Conservation (phyloP, 1,140 invertebrate genomes). For the Ceratina calcarata region DNA sequence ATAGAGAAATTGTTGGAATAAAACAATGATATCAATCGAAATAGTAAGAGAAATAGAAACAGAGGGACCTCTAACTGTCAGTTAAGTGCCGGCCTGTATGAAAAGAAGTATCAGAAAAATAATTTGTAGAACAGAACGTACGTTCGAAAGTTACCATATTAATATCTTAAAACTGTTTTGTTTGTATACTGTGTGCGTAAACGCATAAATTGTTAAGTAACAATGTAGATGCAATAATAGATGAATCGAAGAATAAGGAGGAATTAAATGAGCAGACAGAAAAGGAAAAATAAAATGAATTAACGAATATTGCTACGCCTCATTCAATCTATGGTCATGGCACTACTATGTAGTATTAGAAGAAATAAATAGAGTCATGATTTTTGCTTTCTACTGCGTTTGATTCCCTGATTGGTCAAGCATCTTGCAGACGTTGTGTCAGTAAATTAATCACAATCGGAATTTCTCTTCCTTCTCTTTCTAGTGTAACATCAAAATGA, state of each 20-base stretch:
- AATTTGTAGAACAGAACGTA: not conserved
- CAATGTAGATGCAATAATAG: conserved; percentile 51
- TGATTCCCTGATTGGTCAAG: conserved; percentile 59
- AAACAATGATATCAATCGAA: conserved; percentile 16
- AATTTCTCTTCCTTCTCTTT: not conserved
- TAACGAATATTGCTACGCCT: conserved; percentile 57
- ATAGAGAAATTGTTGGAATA: not conserved
- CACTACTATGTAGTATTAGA: conserved; percentile 56
- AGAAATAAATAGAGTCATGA: conserved; percentile 38
- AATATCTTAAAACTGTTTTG: conserved; percentile 29
- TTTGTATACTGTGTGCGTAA: conserved; percentile 18
- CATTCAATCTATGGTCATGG: conserved; percentile 64
- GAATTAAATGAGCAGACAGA: conserved; percentile 15
- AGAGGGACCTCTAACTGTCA: conserved; percentile 51
- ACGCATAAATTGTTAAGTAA: conserved; percentile 33
- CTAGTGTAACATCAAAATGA: not conserved
- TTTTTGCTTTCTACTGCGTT: conserved; percentile 51
- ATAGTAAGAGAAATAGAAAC: conserved; percentile 42
- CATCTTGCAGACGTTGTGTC: not conserved
- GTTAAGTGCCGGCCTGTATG: conserved; percentile 66
- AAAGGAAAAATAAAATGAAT: conserved; percentile 44
- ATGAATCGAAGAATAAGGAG: conserved; percentile 10
- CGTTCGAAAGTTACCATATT: not conserved
- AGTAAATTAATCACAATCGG: not conserved
- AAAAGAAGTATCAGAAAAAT: conserved; percentile 45